phyloP scores from a whole-genome alignment of 2,888 invertebrate species.

The Drosophila diplacantha region DNA sequence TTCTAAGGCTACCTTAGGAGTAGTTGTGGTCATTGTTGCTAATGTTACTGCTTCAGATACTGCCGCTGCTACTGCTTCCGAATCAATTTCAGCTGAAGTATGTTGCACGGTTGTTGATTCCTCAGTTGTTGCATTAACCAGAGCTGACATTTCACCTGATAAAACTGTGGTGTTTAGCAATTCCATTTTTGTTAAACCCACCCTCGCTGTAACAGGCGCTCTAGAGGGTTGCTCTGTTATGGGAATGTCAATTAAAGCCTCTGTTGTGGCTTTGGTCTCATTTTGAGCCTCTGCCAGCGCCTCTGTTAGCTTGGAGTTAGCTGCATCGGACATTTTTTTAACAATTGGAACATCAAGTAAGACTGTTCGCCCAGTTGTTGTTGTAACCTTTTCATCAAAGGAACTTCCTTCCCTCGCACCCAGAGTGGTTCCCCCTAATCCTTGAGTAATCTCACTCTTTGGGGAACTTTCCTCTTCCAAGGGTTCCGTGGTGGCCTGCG shows the following conservation, averaged over 20 bases:
- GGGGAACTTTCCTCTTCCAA: constrained; percentile 12
- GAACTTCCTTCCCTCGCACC: not conserved
- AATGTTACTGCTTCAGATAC: constrained; percentile 1
- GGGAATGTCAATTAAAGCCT: not conserved
- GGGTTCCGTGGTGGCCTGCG: constrained; percentile 50
- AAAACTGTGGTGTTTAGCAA: not conserved
- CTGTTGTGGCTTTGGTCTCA: not conserved
- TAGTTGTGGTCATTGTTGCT: not conserved
- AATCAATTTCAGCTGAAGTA: constrained; percentile 1
- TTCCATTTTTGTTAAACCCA: constrained; percentile 8
- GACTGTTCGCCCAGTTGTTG: constrained; percentile 13
- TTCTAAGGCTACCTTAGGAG: not conserved
- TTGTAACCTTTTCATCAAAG: not conserved
- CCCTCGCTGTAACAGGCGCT: constrained; percentile 16
- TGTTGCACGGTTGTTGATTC: not conserved
- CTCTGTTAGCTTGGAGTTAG: constrained; percentile 25
- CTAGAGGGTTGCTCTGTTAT: constrained; percentile 10
- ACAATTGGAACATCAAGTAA: constrained; percentile 19
- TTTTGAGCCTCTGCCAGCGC: constrained; percentile 7
- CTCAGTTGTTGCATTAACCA: constrained; percentile 12
- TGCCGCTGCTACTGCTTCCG: not conserved
- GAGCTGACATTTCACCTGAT: not conserved
- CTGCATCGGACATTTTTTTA: constrained; percentile 11
- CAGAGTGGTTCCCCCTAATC: not conserved
- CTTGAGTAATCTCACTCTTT: not conserved